A percentile compares a stretch with the other conserved stretches of the same genome.
Conservation (phyloP, 2,113 vertebrate species). For the Callaeas wilsoni region DNA sequence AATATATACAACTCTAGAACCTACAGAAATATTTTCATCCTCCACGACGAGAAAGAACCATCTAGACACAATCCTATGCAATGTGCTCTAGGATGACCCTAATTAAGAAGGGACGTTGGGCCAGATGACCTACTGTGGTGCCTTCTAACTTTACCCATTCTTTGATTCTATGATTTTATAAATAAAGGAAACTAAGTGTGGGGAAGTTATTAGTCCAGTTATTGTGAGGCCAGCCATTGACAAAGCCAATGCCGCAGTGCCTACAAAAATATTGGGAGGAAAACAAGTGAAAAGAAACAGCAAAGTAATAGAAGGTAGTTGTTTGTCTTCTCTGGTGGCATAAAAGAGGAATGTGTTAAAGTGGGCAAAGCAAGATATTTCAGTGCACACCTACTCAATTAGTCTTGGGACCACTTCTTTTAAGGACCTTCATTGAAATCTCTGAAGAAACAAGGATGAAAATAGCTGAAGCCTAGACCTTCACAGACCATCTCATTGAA, state of each 20-base stretch:
- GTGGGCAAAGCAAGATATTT: background rate
- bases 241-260: background rate
- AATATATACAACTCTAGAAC: background rate
- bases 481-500: background rate
- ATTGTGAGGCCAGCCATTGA: background rate
- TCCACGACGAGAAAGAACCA: accelerated
- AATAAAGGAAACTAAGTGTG: background rate
- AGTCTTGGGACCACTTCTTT: background rate
- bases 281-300: background rate
- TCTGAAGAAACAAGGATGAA: background rate
- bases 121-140: background rate
- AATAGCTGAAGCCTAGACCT: background rate
- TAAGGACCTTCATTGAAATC: background rate
- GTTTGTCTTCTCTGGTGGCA: background rate
- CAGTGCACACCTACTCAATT: background rate
- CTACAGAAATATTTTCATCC: background rate
- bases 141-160: background rate
- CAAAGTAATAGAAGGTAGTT: background rate
- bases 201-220: background rate
- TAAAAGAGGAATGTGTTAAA: background rate
- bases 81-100: background rate
- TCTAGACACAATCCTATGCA: background rate
- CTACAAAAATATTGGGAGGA: background rate
- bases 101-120: background rate
- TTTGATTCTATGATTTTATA: background rate